These are phyloP conservation scores for Camptogramma bilineatum DNA, from an alignment of 2,888 invertebrate species.

Conservation along the genomic window DNA sequence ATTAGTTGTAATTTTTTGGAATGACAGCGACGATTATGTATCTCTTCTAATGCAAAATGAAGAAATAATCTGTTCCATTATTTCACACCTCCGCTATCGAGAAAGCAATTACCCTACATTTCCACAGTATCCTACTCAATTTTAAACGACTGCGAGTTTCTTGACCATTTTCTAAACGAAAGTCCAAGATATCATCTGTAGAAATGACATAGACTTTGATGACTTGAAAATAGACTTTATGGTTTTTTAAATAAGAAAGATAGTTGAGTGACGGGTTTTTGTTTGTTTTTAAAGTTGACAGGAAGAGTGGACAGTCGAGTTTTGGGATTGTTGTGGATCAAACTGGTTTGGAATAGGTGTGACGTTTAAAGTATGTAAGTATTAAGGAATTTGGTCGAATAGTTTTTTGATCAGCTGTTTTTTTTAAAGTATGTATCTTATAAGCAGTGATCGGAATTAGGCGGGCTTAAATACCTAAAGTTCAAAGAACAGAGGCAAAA, in stretches of 20 bases:
- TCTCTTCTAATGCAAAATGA: too few relatives aligned
- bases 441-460: too few relatives aligned
- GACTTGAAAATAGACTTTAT: constrained; percentile 16
- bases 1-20: too few relatives aligned
- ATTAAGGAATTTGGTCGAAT: not conserved
- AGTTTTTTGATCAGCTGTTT: not conserved
- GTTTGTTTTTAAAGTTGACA: constrained; percentile 21
- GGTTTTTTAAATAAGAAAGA: not conserved
- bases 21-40: too few relatives aligned
- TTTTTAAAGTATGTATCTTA: not conserved
- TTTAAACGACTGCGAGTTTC: constrained; percentile 36
- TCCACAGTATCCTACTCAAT: constrained; percentile 14
- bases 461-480: too few relatives aligned
- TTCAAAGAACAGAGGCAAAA: too few relatives aligned
- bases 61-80: not conserved
- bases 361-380: constrained; percentile 7
- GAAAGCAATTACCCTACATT: constrained; percentile 26
- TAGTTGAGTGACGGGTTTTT: not conserved
- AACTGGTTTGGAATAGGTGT: constrained; percentile 16
- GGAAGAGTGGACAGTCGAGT: constrained; percentile 33
- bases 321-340: constrained; percentile 16
- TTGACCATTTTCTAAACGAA: constrained; percentile 40
- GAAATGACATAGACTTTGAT: not conserved
- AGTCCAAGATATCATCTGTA: constrained; percentile 37
- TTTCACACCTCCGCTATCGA: not conserved